Base-by-base conservation (phyloP, 64 coral and sea anemone species). In the Dendronephthya gigantea region DNA sequence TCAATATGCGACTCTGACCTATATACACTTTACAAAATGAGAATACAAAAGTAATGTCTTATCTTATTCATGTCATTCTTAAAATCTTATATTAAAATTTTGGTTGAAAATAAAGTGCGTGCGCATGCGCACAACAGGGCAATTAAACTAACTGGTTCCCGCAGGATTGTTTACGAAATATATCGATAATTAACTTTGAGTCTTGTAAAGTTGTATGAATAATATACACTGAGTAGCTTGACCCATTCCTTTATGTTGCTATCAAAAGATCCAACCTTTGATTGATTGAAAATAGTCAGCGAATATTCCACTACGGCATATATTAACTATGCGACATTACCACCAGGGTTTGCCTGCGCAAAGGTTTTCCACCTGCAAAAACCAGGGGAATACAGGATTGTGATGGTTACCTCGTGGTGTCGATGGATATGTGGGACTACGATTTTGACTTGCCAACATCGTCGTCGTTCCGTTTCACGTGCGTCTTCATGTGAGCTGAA, bases 401-500 rank as follows among this genome's bases (percentile, higher is more conserved):
- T n/a, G 19, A 22, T 22, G 55, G 55, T 62, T 62, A 22, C 55
- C 55, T 62, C 25, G 55, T 7, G 55, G 7, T 15, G 19, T 27
- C 55, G 55, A 27, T 62, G 55, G 55, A 62, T 62, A n/a, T 1
- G 25, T n/a, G 55, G 41, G 55, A 62, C 55, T 62, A 62, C 25
- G 55, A 62, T 62, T 62, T 62, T 22, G 55, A 62, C 55, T 62
- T 62, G 55, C 50, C 79, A 70, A 86, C 82, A 51, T 97, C 89
- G 16, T 92, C 84, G 45, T 93, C 94, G 7, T 91, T 91, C 55
- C 94, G 85, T 84, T 97, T 97, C 16, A 97, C 94, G 76, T 97
- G 94, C 45, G 94, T 97, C 85, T 97, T 97, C 94, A 97, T 97
- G 83, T 97, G 94, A 8, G 94, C 94, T 39, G 94, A 97, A 56